Evolutionary conservation across 2,113 vertebrate species (phyloP).

Genomic region (Salminus brasiliensis): DNA sequence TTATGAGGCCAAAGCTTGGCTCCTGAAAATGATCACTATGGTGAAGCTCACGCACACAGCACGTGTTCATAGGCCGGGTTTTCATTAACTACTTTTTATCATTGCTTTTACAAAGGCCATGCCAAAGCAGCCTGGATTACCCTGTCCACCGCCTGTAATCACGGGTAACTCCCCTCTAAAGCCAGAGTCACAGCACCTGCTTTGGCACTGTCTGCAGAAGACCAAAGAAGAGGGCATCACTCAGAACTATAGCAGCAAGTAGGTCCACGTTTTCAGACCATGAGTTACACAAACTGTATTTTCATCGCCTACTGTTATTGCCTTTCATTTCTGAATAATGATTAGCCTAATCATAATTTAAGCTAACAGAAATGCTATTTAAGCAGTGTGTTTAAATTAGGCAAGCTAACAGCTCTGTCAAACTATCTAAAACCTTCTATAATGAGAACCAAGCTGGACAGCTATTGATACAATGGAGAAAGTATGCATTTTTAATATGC

Average conservation of each 20-base stretch:
- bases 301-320: too few species aligned
- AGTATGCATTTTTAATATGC: too few species aligned
- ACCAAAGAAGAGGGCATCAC: not conserved
- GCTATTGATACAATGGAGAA: too few species aligned
- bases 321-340: too few species aligned
- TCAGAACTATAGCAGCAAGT: not conserved
- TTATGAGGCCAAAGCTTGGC: conserved; percentile 21
- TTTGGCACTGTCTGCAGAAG: not conserved
- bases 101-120: conserved; percentile 20
- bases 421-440: too few species aligned
- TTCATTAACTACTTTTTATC: conserved; percentile 45
- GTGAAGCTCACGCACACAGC: conserved; percentile 36
- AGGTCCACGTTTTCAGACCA: too few species aligned
- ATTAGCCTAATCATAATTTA: too few species aligned
- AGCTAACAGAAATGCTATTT: too few species aligned
- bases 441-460: too few species aligned
- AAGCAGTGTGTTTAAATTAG: too few species aligned
- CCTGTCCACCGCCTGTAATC: conserved; percentile 17
- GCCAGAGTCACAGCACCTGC: not conserved
- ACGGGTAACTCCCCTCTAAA: not conserved
- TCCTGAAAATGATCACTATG: conserved; percentile 28
- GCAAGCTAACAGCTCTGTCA: too few species aligned
- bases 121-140: conserved; percentile 3
- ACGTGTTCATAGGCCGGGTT: not conserved
- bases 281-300: too few species aligned